A percentile compares a stretch with the other conserved stretches of the same genome.
Conservation (phyloP, 2,888 invertebrate species). For the Spodoptera picta region DNA sequence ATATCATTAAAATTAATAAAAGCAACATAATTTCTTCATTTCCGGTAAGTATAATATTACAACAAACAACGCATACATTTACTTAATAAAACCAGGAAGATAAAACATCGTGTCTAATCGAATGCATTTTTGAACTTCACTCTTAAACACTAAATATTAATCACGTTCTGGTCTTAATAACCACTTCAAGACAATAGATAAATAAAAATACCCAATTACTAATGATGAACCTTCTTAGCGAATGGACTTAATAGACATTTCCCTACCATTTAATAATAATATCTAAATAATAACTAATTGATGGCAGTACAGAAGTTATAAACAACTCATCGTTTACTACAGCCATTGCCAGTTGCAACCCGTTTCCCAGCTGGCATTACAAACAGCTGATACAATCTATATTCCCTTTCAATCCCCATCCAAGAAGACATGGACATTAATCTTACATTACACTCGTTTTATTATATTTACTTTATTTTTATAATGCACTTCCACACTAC, state of each 20-base stretch:
- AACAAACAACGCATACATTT: no score
- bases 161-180: no score
- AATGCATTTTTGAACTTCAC: no score
- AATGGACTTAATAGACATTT: not conserved
- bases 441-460: constrained; percentile 27
- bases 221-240: no score
- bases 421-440: constrained; percentile 44
- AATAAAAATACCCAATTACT: no score
- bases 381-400: constrained; percentile 52
- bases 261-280: not conserved
- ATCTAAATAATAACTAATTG: constrained; percentile 6
- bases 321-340: constrained; percentile 27
- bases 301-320: constrained; percentile 6
- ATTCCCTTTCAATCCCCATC: constrained; percentile 50
- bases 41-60: no score
- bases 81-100: no score
- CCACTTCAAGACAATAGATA: no score
- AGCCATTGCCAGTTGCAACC: constrained; percentile 35
- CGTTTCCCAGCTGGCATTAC: constrained; percentile 51
- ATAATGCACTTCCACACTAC: constrained; percentile 47
- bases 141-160: no score
- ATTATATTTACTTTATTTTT: constrained; percentile 34
- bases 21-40: no score
- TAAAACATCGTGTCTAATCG: no score
- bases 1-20: no score